Conservation (phyloP, 1,140 invertebrate genomes). For the Drosophila auraria region DNA sequence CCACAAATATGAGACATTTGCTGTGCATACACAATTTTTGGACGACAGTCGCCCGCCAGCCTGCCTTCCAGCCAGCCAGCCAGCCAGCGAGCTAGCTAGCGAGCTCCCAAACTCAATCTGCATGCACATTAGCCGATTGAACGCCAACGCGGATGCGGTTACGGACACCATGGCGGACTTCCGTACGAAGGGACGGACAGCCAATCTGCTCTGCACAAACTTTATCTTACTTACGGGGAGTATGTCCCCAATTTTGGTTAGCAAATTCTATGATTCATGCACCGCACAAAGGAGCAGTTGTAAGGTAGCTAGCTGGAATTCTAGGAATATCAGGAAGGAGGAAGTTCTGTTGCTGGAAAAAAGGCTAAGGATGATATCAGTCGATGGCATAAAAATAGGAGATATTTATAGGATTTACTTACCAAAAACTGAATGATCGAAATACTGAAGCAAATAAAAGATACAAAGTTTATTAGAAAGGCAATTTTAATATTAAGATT, state of each 20-base stretch:
- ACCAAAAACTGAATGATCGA: not conserved
- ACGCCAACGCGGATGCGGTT: slow-evolving; percentile 26
- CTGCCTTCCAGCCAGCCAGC: slow-evolving; percentile 40
- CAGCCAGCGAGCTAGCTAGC: not conserved
- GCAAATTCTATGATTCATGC: slow-evolving; percentile 72
- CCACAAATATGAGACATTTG: slow-evolving; percentile 81
- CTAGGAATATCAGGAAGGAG: not conserved
- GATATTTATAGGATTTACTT: not conserved
- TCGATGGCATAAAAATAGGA: not conserved
- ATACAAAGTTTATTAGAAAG: not conserved
- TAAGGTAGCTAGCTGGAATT: slow-evolving; percentile 25
- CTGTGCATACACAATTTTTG: slow-evolving; percentile 78
- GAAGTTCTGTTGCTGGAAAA: not conserved
- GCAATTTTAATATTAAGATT: not conserved
- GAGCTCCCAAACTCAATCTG: slow-evolving; percentile 42
- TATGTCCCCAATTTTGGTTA: slow-evolving; percentile 65
- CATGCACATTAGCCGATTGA: slow-evolving; percentile 66
- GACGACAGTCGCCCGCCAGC: slow-evolving; percentile 42
- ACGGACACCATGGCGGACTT: slow-evolving; percentile 29
- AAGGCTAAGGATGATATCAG: not conserved
- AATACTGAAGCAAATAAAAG: not conserved
- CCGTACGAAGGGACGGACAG: slow-evolving; percentile 17
- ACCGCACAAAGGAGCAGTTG: slow-evolving; percentile 17
- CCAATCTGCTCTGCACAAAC: slow-evolving; percentile 6
- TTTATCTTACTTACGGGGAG: slow-evolving; percentile 10